A percentile compares a stretch with the other conserved stretches of the same genome.
Conservation (phyloP, 2,888 invertebrate species). For the Eristalinus aeneus region DNA sequence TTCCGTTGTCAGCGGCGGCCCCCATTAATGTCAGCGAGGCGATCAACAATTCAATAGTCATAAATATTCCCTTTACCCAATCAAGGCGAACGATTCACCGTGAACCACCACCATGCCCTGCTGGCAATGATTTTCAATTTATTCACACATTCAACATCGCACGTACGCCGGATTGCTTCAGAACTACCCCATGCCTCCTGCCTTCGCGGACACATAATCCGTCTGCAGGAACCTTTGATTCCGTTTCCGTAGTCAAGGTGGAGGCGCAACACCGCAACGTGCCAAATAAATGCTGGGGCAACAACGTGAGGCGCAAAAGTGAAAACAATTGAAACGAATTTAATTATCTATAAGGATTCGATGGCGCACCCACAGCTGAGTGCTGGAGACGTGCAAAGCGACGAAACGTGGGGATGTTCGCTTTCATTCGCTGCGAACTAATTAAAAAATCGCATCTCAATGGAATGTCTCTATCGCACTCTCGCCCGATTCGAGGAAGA, state of each 20-base stretch:
- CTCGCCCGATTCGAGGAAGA: slow-evolving; percentile 14
- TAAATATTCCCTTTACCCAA: slow-evolving; percentile 12
- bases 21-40: slow-evolving; percentile 1
- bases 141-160: not conserved
- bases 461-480: slow-evolving; percentile 33
- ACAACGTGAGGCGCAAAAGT: slow-evolving; percentile 5
- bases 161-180: slow-evolving; percentile 8
- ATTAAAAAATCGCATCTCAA: slow-evolving; percentile 38
- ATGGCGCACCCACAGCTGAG: not conserved
- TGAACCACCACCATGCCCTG: not conserved
- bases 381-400: not conserved
- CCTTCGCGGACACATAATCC: not conserved
- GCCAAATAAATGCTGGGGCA: not conserved
- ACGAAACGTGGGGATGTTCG: slow-evolving; percentile 13
- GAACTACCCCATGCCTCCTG: not conserved
- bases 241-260: not conserved
- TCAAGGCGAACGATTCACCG: not conserved
- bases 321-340: slow-evolving; percentile 36
- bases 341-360: slow-evolving; percentile 26
- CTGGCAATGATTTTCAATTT: slow-evolving; percentile 20
- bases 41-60: slow-evolving; percentile 39
- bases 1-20: not conserved
- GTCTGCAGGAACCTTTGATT: slow-evolving; percentile 9
- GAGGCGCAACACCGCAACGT: not conserved
- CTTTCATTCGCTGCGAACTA: slow-evolving; percentile 29